Evolutionary conservation across 2,888 invertebrate species (phyloP), one percentile per base, ranked within the genome.

Genomic region (Drosophila kanekoi): DNA sequence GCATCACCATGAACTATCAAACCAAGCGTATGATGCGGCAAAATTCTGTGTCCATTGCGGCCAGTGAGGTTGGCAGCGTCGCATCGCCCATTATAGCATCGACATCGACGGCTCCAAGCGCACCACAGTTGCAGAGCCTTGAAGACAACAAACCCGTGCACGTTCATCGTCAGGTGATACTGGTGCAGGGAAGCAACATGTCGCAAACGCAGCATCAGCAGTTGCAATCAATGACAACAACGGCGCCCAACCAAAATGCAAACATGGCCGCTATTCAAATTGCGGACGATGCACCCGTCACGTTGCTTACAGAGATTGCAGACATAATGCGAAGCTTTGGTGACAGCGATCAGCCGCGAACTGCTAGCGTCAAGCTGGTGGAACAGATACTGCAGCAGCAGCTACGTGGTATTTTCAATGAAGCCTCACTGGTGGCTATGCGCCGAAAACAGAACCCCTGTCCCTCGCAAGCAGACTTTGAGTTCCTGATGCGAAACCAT

Each of bases 311-410:
- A 0, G 96, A 97, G 93, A 96, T 97, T 78, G 95, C 96, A 0
- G 94, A 95, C 83, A 97, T 97, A 95, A 96, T 97, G 98, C 96
- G 97, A 82, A 98, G 97, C n/a, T 97, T 98, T 90, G 98, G 98
- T 0, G 98, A 98, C 89, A 96, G 96, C 86, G 95, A 96, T 18
- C 95, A 95, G 69, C 98, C 98, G 0, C 94, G 96, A 43, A 93
- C 95, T 0, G 97, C 96, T 45, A 96, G 98, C 1, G 97, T 98
- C 0, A 94, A 95, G 59, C 92, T 98, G 49, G 95, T 98, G 0
- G 98, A 98, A 92, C 95, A 95, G 72, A 95, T 98, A 60, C 95
- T 97, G 0, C 93, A 96, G 56, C 96, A 96, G 79, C 98, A 98
- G 92, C 93, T 98, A 79, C 94, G 95, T 70, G 94, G 94, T 0